Base-by-base conservation (phyloP, 2,797 vertebrate species). In the Sebastes alutus region DNA sequence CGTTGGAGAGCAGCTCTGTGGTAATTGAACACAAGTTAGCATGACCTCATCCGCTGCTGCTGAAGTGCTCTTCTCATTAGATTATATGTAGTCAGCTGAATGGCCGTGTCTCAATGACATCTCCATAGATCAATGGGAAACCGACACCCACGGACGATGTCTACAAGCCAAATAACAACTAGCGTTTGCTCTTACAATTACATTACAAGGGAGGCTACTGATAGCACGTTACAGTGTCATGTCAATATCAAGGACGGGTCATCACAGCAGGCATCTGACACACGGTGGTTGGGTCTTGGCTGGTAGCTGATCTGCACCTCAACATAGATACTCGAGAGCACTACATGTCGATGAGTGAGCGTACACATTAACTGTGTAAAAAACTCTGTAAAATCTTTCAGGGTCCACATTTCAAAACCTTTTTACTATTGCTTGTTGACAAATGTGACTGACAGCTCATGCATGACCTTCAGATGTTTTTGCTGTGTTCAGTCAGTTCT, bases 41-140 rank as follows among this genome's bases (percentile, higher is more conserved):
- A 80, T 88, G 85, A 88, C 42, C 84, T 84, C 89, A 91, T 68
- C 56, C 58, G 22, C 78, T 58, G 67, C 79, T 35, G 76, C 81
- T 72, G 42, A 70, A 88, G 84, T 86, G 86, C 78, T 85, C 64
- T 7, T 67, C 73, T 75, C 69, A 90, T 92, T 88, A 78, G 83
- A 92, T 91, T 87, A 85, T 78, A 69, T n/a, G 55, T 73, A 79
- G 85, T 86, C 83, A 68, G 80, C 72, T 76, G 76, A 82, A 78
- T 62, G 69, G 59, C 64, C 3, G 4, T 20, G 75, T 72, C 58
- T 79, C 71, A 30, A 16, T 79, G 74, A 81, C 84, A 82, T 83
- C 83, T 86, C 46, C 35, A 61, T 56, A 67, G 83, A 91, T 88
- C 82, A 65, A 78, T 82, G 55, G 80, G 76, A 89, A 87, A 59